Evolutionary conservation across 2,797 vertebrate genomes (phyloP), one percentile per base, ranked within the genome.

Genomic region (Coregonus sp.): DNA sequence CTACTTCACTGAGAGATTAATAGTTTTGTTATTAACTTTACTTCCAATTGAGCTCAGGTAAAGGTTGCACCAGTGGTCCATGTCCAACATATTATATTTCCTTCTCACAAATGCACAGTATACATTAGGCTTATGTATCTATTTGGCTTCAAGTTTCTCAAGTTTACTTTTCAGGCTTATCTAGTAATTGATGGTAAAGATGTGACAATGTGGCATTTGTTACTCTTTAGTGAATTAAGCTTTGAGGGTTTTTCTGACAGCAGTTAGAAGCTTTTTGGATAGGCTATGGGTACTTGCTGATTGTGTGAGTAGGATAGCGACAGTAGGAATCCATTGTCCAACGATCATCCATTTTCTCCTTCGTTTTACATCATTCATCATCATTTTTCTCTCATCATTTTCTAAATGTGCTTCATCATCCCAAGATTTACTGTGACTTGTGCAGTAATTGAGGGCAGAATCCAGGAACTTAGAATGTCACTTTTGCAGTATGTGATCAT

Each of bases 331-430:
- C 63, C 63, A 16, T 68, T 35, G 31, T 35, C 29, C 33, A 33
- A 68, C 15, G 29, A n/a, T 33, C 66, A 6, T 68, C 16, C 66
- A 68, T 68, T 35, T 68, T 68, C 29, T 18, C 14, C 33, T 68
- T 35, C 66, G 31, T 68, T 16, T 35, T 68, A 33, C 66, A 33
- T 35, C 5, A 5, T 33, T 68, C 31, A 15, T 68, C 56, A 59
- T 59, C 33, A 68, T 68, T 35, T 16, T 35, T 35, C 31, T 18
- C 66, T 68, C 66, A 68, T 37, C 5, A 35, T 18, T 68, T 68
- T 68, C 14, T 35, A 68, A 68, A 68, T 35, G 66, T 68, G 66
- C 66, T 35, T 35, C 66, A 68, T 68, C 33, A 16, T 68, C 29
- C 14, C 33, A 33, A 68, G 14, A 35, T 68, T 15, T 33, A 33